Percentiles rank a stretch among this genome's conserved stretches.
These are phyloP conservation scores for Dufourea novaeangliae DNA, from an alignment of 1,140 invertebrate genomes.

Conservation along the genomic window DNA sequence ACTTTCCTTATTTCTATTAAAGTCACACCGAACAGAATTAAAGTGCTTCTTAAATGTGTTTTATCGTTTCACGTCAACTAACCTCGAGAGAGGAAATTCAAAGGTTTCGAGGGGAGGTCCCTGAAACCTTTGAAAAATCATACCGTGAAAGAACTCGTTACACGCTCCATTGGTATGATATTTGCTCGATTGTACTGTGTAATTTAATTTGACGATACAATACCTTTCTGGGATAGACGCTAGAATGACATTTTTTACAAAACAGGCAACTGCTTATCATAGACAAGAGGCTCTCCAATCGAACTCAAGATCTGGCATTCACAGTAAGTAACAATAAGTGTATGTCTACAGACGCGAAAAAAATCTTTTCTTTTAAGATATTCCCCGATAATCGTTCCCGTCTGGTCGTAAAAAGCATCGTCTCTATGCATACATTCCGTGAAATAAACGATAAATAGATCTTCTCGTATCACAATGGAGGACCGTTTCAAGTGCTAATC, in stretches of 20 bases:
- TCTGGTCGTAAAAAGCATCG: neutral
- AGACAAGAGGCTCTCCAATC: neutral
- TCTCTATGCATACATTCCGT: neutral
- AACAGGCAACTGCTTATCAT: neutral
- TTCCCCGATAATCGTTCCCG: constrained; percentile 17
- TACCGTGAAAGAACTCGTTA: constrained; percentile 44
- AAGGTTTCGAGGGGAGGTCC: constrained; percentile 43
- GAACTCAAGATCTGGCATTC: neutral
- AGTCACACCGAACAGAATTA: neutral
- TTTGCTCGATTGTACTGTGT: constrained; percentile 12
- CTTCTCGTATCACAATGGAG: constrained; percentile 19
- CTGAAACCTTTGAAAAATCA: constrained; percentile 67
- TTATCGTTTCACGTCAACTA: constrained; percentile 43
- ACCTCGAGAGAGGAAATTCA: constrained; percentile 42
- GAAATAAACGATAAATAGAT: constrained; percentile 2
- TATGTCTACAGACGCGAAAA: neutral
- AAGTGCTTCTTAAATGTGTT: constrained; percentile 44
- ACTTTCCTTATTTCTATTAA: neutral
- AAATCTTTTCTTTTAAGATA: neutral
- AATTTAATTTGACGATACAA: constrained; percentile 44
- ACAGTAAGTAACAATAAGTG: neutral
- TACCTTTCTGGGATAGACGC: neutral
- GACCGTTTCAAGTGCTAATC: constrained; percentile 17
- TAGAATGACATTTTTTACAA: neutral
- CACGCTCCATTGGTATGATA: neutral